phyloP scores from a whole-genome alignment of 2,113 vertebrate genomes.

The Dicerorhinus sumatrensis region DNA sequence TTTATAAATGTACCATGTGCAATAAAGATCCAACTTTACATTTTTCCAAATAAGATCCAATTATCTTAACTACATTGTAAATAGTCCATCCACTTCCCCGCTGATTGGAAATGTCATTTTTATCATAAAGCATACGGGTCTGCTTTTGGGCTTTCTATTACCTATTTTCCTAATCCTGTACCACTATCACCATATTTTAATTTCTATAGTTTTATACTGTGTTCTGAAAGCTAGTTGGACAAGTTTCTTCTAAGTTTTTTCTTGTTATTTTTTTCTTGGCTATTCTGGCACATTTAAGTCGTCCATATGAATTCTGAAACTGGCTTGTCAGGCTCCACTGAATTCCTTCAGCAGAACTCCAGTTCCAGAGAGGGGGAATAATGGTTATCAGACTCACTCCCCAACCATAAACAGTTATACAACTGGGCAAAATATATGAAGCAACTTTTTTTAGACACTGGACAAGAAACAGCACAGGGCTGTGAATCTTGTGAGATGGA shows the following conservation, averaged over 20 bases:
- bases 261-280: not conserved
- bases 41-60: slow-evolving; percentile 14
- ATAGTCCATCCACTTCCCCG: not conserved
- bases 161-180: not conserved
- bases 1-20: not conserved
- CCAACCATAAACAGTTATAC: not conserved
- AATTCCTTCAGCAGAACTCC: not conserved
- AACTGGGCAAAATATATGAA: not conserved
- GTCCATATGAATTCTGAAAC: not conserved
- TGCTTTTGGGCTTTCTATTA: not conserved
- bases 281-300: not conserved
- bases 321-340: not conserved
- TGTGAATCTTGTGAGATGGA: not conserved
- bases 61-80: not conserved
- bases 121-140: not conserved
- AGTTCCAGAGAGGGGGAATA: not conserved
- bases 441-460: not conserved
- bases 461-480: not conserved
- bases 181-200: slow-evolving; percentile 4
- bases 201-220: not conserved
- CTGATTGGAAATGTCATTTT: not conserved
- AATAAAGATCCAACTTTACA: not conserved
- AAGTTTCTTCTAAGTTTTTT: not conserved
- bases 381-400: not conserved
- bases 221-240: not conserved